Conservation (phyloP, 2,888 invertebrate genomes). For the Dexiosoma caninum region DNA sequence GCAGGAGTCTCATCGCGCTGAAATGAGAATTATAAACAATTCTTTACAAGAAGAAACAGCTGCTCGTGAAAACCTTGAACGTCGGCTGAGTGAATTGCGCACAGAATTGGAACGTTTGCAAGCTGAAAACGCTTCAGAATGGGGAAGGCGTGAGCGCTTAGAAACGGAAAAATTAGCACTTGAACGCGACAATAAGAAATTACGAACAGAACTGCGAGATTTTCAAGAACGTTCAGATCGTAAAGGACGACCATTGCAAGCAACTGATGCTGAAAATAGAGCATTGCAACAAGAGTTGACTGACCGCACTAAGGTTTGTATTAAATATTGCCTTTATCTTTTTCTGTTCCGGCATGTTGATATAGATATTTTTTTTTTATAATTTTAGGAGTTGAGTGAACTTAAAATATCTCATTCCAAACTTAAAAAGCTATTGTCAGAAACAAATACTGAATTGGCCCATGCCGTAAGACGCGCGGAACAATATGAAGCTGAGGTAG, state of each 20-base stretch:
- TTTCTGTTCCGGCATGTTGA: no score
- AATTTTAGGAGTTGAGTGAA: slow-evolving; percentile 83
- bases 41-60: slow-evolving; percentile 83
- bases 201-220: slow-evolving; percentile 84
- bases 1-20: slow-evolving; percentile 85
- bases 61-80: slow-evolving; percentile 84
- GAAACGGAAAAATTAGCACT: slow-evolving; percentile 93
- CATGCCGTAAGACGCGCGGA: slow-evolving; percentile 87
- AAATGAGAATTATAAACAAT: slow-evolving; percentile 80
- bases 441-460: slow-evolving; percentile 86
- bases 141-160: slow-evolving; percentile 92
- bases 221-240: slow-evolving; percentile 83
- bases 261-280: slow-evolving; percentile 82
- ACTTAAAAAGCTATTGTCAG: slow-evolving; percentile 87
- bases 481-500: slow-evolving; percentile 85
- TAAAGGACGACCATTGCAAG: slow-evolving; percentile 81
- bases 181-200: slow-evolving; percentile 92
- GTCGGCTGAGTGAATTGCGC: slow-evolving; percentile 84
- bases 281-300: slow-evolving; percentile 83
- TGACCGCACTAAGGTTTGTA: slow-evolving; percentile 81
- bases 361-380: background rate
- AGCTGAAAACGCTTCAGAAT: slow-evolving; percentile 94
- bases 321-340: background rate
- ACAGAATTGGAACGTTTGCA: slow-evolving; percentile 90
- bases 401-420: slow-evolving; percentile 85